Evolutionary conservation across 37 sponge, comb jelly and placozoan genomes (phyloP), one percentile per base, ranked within the genome.

Genomic region (Haliclona indistincta): DNA sequence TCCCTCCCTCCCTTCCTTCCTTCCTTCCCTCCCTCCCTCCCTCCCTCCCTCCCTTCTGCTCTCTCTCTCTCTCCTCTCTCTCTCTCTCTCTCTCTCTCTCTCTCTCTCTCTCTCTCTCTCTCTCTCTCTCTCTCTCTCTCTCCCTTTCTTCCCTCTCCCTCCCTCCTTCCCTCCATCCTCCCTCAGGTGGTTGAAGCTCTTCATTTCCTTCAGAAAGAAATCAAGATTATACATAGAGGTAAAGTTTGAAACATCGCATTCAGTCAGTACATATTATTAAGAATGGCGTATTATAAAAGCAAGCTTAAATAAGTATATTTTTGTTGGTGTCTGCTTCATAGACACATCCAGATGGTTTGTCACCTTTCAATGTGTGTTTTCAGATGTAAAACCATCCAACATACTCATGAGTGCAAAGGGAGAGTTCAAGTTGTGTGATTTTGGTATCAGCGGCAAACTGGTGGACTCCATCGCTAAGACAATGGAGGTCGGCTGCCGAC

Each of bases 361-460:
- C 45, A 63, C 43, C 43, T 75, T 56, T n/a, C n/a, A n/a, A n/a
- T n/a, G n/a, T n/a, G n/a, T n/a, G n/a, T 69, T 30, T 77, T 34
- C 68, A 84, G 98, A 97, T 78, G 89, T 97, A 26, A 97, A 97
- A 52, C 98, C 98, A 4, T 89, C 90, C 38, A 97, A 97, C 63
- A 78, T 97, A 37, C 78, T 97, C 10, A 65, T 97, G 47, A 91
- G 91, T 69, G 52, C 64, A 38, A 63, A 73, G 3, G 94, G 98
- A 1, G 75, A 84, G 13, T 90, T 97, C 81, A 97, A 97, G 85
- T 68, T 97, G 71, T 97, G 98, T 80, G 98, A 97, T 47, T 94
- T 97, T 77, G 98, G 98, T 0, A 94, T 94, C 44, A 77, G 86
- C 29, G 89, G 89, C 11, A 78, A 83, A 41, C 84, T 98, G 17